These are phyloP conservation scores for Pseudomyrmex flavicornis DNA, from an alignment of 1,140 invertebrate species.

Conservation along the genomic window DNA sequence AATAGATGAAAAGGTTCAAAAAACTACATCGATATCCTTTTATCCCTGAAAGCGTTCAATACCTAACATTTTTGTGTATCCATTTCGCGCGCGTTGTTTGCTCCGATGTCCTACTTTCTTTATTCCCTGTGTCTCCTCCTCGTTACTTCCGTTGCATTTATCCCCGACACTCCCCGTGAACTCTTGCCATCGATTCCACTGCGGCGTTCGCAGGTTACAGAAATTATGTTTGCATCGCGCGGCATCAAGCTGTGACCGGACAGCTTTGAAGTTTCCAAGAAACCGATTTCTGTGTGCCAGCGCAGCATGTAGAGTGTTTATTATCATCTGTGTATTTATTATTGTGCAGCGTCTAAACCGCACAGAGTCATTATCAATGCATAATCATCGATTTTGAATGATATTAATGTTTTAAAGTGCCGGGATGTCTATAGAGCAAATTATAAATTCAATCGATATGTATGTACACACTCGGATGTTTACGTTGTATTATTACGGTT, in stretches of 20 bases:
- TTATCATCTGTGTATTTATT: slow-evolving; percentile 24
- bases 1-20: neutral
- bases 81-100: neutral
- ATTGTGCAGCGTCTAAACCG: slow-evolving; percentile 5
- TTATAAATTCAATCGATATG: slow-evolving; percentile 37
- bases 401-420: slow-evolving; percentile 25
- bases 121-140: slow-evolving; percentile 3
- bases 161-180: neutral
- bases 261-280: slow-evolving; percentile 18
- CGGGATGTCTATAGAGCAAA: slow-evolving; percentile 23
- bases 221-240: slow-evolving; percentile 25
- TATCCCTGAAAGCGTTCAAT: neutral
- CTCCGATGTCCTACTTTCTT: slow-evolving; percentile 35
- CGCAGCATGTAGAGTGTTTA: neutral
- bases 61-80: neutral
- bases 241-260: neutral
- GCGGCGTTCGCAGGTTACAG: slow-evolving; percentile 6
- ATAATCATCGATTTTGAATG: neutral
- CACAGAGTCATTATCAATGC: slow-evolving; percentile 5
- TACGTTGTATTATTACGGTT: neutral
- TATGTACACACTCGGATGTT: too few species aligned
- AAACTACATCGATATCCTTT: neutral
- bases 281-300: neutral
- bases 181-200: slow-evolving; percentile 41
- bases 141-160: slow-evolving; percentile 34